These are phyloP conservation scores for Amphilophus citrinellus DNA, from an alignment of 2,113 vertebrate genomes.

Conservation along the genomic window DNA sequence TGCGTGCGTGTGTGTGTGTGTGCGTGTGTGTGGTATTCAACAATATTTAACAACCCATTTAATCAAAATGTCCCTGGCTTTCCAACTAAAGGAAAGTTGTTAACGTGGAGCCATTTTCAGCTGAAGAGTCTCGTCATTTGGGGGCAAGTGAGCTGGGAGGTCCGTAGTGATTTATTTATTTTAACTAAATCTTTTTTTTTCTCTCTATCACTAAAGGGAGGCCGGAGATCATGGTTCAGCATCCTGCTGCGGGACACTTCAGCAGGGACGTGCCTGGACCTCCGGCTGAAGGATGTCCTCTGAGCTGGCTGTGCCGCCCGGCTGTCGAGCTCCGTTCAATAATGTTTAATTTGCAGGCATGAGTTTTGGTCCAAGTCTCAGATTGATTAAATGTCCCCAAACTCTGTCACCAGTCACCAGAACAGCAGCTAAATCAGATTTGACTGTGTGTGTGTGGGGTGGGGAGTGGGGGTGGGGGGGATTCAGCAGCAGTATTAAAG, in stretches of 20 bases:
- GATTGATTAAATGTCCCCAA: slow-evolving; percentile 54
- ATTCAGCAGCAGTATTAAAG: background rate
- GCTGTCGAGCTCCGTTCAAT: slow-evolving; percentile 10
- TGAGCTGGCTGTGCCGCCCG: background rate
- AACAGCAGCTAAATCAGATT: slow-evolving; percentile 15
- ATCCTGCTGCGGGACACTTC: background rate
- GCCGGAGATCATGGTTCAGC: background rate
- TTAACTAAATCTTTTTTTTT: background rate
- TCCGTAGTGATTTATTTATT: background rate
- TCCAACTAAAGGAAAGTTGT: background rate
- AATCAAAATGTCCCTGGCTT: slow-evolving; percentile 23
- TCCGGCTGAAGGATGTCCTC: background rate
- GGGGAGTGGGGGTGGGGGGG: background rate
- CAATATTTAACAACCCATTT: slow-evolving; percentile 12
- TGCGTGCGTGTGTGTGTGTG: background rate
- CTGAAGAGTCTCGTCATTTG: background rate
- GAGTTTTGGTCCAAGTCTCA: slow-evolving; percentile 19
- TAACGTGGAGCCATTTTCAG: background rate
- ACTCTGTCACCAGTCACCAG: slow-evolving; percentile 15
- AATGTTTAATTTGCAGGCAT: slow-evolving; percentile 31
- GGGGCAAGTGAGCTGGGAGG: background rate
- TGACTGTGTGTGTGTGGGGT: background rate
- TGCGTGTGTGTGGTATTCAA: background rate
- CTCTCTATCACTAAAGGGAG: background rate
- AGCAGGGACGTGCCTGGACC: background rate